Base-by-base conservation (phyloP, 2,797 vertebrate species). In the Pseudochromis fuscus region DNA sequence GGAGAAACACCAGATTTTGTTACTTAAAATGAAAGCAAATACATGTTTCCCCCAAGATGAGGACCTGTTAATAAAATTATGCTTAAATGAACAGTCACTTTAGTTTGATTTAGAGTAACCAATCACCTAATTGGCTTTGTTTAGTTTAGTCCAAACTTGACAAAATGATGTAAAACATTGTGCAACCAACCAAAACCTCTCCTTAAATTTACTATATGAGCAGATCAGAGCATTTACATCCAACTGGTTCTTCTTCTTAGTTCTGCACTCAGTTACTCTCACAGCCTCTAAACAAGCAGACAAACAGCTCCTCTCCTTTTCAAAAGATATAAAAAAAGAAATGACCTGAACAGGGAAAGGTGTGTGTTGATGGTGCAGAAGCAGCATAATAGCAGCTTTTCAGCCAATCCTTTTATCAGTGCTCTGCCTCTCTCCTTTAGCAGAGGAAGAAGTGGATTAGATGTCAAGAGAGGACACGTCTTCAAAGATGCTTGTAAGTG, bases 331-430 rank as follows among this genome's bases (percentile, higher is more conserved):
- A 57, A 67, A 31, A 35, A 15, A 57, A 56, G 48, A 1, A 10
- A 5, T 60, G 50, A 67, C 24, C 35, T 37, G 27, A 31, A 63
- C 48, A 25, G 37, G 19, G 15, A 28, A 28, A 46, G n/a, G 19
- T 65, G 38, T 56, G 40, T 44, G 56, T 37, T 38, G 57, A n/a
- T 48, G 33, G 52, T 64, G 38, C 58, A 51, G 60, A 60, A 7
- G 44, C 31, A 59, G 50, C 72, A 59, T 81, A 84, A 83, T 84
- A 61, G 78, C 53, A 52, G 60, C 63, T 79, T 81, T 81, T 79
- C 58, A 78, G 60, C 38, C 71, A n/a, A 61, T 74, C 71, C 81
- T 90, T 85, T 88, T 78, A 87, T 87, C 82, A 75, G 74, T 19
- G 1, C 62, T 69, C 72, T 83, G 63, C 67, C 27, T 66, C 46